Base-by-base conservation (phyloP, 2,888 invertebrate species). In the Rhodophaea formosa region DNA sequence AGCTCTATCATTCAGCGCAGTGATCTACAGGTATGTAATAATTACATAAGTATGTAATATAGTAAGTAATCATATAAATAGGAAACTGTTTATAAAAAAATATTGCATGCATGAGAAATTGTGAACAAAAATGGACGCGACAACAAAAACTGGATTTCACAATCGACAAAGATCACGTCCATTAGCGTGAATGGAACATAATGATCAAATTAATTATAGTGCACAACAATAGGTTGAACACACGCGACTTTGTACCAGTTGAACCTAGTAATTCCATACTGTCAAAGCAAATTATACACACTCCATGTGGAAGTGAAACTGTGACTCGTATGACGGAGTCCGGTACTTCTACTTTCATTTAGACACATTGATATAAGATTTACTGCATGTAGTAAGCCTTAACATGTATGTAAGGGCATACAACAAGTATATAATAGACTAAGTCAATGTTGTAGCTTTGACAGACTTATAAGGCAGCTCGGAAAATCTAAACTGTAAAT, bases 221-320 rank as follows among this genome's bases (percentile, higher is more conserved):
- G 32, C 15, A 44, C n/a, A 23, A 53, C 53, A 51, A 51, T 51
- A 35, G 51, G 51, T 51, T 15, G 16, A 10, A n/a, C 3, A 51
- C 51, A 51, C 17, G 16, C 51, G 12, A 51, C 12, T 12, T 1
- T 23, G 23, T 23, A 23, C 23, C 23, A 17, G 35, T 51, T 12
- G 51, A 51, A 51, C 35, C 32, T 12, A 8, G 17, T 53, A 53
- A 53, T 53, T 43, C 53, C 59, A 62, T 58, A 43, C 62, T 61
- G 59, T 59, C 62, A 59, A 47, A 49, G 59, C 59, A 60, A 62
- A 45, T 62, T 64, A 59, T 53, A 55, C 12, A 46, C 16, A 17
- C 16, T 43, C 45, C 60, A 57, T 59, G 61, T 57, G 59, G 57
- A 57, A 64, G 64, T 61, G 64, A 64, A 64, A 64, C 59, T 59